These are phyloP conservation scores for Drosophila asahinai DNA, from an alignment of 1,140 invertebrate genomes.

Conservation along the genomic window DNA sequence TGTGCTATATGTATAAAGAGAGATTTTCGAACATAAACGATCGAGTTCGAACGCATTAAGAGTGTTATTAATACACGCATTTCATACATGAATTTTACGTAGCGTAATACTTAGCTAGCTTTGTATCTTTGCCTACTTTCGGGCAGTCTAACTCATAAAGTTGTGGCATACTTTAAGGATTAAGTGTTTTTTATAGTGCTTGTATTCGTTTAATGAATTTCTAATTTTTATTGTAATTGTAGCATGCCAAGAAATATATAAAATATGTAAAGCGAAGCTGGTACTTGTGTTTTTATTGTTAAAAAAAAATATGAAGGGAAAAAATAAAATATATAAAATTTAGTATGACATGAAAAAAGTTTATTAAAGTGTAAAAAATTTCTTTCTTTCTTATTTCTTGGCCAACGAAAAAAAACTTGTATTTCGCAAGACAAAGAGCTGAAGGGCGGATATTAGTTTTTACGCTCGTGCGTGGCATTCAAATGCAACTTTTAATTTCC, in stretches of 20 bases:
- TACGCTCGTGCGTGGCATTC: constrained; percentile 75
- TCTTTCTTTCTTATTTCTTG: not conserved
- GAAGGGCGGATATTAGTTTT: constrained; percentile 75
- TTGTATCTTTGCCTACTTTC: constrained; percentile 54
- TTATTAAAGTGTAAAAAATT: too few species aligned
- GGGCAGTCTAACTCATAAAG: constrained; percentile 40
- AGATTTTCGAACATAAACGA: not conserved
- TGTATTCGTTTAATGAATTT: constrained; percentile 4
- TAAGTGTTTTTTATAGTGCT: not conserved
- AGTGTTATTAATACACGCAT: not conserved
- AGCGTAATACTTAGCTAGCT: constrained; percentile 8
- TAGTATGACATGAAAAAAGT: not conserved
- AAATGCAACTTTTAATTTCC: constrained; percentile 78
- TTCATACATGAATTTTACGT: constrained; percentile 27
- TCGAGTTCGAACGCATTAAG: too few species aligned
- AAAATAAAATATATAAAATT: not conserved
- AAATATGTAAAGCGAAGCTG: not conserved
- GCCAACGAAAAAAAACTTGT: constrained; percentile 1
- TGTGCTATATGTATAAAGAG: constrained; percentile 88
- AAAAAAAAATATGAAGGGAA: too few species aligned
- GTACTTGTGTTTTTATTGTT: too few species aligned
- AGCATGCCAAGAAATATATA: not conserved
- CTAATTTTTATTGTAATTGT: not conserved
- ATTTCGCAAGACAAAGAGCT: constrained; percentile 35
- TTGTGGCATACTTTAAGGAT: constrained; percentile 51